Evolutionary conservation across 1,140 invertebrate genomes (phyloP).

Genomic region (Drosophila ogumai): DNA sequence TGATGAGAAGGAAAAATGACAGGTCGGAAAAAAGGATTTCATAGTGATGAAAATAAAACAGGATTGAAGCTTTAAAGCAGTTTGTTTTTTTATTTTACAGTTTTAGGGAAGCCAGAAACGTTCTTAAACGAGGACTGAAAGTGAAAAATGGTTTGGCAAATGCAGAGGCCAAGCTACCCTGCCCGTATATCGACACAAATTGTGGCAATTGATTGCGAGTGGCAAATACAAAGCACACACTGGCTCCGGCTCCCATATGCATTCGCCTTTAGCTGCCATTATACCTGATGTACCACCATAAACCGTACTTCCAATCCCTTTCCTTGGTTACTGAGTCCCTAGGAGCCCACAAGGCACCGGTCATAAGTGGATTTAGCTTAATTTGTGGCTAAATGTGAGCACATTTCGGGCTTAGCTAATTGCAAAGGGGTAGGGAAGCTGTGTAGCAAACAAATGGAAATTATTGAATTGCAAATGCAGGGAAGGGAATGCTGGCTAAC

Average conservation of each 20-base stretch:
- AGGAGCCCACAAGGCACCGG: constrained; percentile 7
- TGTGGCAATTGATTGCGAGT: constrained; percentile 60
- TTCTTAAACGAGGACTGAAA: neutral
- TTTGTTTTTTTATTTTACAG: constrained; percentile 7
- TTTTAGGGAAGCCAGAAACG: neutral
- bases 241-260: neutral
- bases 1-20: constrained; percentile 9
- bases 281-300: constrained; percentile 1
- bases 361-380: constrained; percentile 40
- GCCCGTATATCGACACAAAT: constrained; percentile 39
- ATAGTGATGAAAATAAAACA: constrained; percentile 13
- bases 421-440: neutral
- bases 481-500: constrained; percentile 4
- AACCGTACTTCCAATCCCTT: neutral
- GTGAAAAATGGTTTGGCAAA: neutral
- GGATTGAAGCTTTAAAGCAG: constrained; percentile 8
- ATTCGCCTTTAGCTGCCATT: constrained; percentile 32
- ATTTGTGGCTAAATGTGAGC: constrained; percentile 44
- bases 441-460: constrained; percentile 29
- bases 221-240: constrained; percentile 44
- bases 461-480: constrained; percentile 44
- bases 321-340: constrained; percentile 5
- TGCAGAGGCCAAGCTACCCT: neutral
- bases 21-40: constrained; percentile 11
- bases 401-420: constrained; percentile 27